Percentiles rank a stretch among this genome's conserved stretches.
These are phyloP conservation scores for Characodon lateralis DNA, from an alignment of 2,797 vertebrate species.

Conservation along the genomic window DNA sequence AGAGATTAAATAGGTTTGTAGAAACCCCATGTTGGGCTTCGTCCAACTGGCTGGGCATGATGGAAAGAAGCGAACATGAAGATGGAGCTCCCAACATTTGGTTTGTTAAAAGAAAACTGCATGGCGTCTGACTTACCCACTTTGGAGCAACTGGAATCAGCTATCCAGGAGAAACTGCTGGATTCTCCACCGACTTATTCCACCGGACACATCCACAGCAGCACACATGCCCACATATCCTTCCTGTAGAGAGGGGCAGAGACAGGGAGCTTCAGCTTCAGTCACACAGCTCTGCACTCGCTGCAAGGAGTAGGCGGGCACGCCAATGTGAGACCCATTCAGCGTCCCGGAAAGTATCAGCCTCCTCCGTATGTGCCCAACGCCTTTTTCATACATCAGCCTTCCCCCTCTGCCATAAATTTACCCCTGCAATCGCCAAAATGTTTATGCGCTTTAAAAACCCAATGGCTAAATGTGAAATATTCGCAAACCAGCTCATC, in stretches of 20 bases:
- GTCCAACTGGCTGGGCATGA: constrained; percentile 22
- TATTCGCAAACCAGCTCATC: constrained; percentile 64
- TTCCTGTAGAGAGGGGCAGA: constrained; percentile 74
- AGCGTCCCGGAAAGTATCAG: constrained; percentile 69
- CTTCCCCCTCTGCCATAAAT: constrained; percentile 50
- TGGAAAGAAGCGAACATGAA: neutral
- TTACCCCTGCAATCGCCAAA: constrained; percentile 48
- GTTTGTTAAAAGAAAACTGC: constrained; percentile 36
- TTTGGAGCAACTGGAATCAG: constrained; percentile 45
- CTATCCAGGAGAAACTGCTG: constrained; percentile 32
- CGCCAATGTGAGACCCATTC: constrained; percentile 66
- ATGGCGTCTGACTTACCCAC: constrained; percentile 68
- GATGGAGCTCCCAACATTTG: neutral
- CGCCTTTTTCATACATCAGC: constrained; percentile 55
- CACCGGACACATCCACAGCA: constrained; percentile 41
- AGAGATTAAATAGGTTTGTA: constrained; percentile 37
- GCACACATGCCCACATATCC: constrained; percentile 62
- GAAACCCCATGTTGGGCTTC: constrained; percentile 42
- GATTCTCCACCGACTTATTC: constrained; percentile 33
- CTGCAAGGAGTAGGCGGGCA: constrained; percentile 74
- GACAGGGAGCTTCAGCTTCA: constrained; percentile 67
- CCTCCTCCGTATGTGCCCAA: constrained; percentile 60
- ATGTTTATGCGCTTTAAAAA: constrained; percentile 30
- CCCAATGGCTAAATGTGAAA: constrained; percentile 69
- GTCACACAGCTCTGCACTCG: constrained; percentile 74